Evolutionary conservation across 2,113 vertebrate genomes (phyloP).

Genomic region (chimpanzee (Pan troglodytes)): NHGRI_mPanTro3-v2.1_pri NC_072398.2:199790001-199790500

Average conservation of each 20-base stretch:
- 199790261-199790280: too few relatives aligned
- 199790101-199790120: background rate
- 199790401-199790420: background rate
- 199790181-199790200: background rate
- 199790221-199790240: rapidly evolving
- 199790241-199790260: background rate
- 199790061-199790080: background rate
- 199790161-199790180: conserved; percentile 19
- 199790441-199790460: background rate
- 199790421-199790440: background rate
- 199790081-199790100: background rate
- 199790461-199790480: background rate
- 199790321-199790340: background rate
- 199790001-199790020: background rate
- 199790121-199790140: conserved; percentile 18
- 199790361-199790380: background rate
- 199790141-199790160: background rate
- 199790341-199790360: background rate
- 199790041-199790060: background rate
- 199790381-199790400: background rate
- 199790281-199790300: background rate
- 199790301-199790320: background rate
- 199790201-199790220: background rate
- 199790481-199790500: background rate
- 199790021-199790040: background rate